Evolutionary conservation across 2,888 invertebrate species (phyloP), one percentile per base, ranked within the genome.

Genomic region (Cheilosia scutellata): DNA sequence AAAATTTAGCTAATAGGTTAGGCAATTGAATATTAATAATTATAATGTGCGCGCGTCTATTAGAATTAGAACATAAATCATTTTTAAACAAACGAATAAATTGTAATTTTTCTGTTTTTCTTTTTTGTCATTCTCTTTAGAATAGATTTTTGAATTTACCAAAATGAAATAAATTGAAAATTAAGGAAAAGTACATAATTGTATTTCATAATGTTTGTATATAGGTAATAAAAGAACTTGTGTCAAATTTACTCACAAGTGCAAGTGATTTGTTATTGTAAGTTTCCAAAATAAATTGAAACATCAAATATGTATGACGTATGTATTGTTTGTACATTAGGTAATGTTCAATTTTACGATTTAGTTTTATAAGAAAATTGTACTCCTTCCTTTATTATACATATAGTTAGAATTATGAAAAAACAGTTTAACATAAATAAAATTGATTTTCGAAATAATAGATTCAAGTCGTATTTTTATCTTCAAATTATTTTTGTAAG

Each of bases 201-300:
- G 53, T 33, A 70, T 70, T 70, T 37, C 44, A 53, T 55, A 53
- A 47, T 27, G 2, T 9, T 47, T 20, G 20, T 47, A 16, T 57
- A 57, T 82, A 76, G 20, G 20, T 20, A 58, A 58, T 71, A 60
- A 31, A 57, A 68, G 49, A 84, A 11, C n/a, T 68, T 68, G 20
- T 44, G 68, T 75, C 70, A 65, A 83, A 70, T 55, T 66, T 68
- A 74, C 33, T 66, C 33, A 42, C 78, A 78, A 83, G 60, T 42
- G 55, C 76, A 79, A 83, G 83, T 83, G 66, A 83, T 78, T 78
- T 82, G 65, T 77, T 51, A 51, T 55, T 72, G 16, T 72, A 78
- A 72, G 60, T 68, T 65, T 78, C 40, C 27, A 51, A 40, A 65
- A 57, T 57, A 16, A 53, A 29, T 29, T 7, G 27, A 63, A 60